Percentiles rank a stretch among this genome's conserved stretches.
phyloP scores from a whole-genome alignment of 2,888 invertebrate species.

The Pollenia angustigena region DNA sequence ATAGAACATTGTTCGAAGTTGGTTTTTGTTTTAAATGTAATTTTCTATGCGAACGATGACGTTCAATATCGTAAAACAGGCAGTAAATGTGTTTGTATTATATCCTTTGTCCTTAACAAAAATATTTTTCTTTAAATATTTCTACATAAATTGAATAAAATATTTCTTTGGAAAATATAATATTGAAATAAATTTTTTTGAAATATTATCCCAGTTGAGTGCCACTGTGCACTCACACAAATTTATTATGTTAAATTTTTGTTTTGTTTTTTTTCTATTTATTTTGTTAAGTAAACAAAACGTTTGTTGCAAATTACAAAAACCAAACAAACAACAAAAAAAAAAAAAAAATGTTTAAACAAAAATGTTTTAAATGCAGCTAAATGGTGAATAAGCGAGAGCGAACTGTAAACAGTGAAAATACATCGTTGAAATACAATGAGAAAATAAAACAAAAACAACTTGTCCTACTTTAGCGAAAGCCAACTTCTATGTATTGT shows the following conservation, averaged over 20 bases:
- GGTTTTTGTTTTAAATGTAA: too few relatives aligned
- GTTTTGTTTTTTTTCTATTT: slow-evolving; percentile 7
- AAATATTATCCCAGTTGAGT: background rate
- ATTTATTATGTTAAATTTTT: slow-evolving; percentile 55
- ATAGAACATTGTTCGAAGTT: too few relatives aligned
- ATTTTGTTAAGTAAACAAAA: slow-evolving; percentile 51
- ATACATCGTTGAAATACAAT: slow-evolving; percentile 18
- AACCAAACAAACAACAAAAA: slow-evolving; percentile 1
- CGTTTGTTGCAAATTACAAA: slow-evolving; percentile 43
- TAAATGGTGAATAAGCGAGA: slow-evolving; percentile 44
- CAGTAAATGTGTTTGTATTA: too few relatives aligned
- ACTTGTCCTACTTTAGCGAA: slow-evolving; percentile 70
- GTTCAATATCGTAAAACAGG: too few relatives aligned
- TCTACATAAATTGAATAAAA: background rate
- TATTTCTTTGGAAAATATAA: background rate
- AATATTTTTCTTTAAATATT: too few relatives aligned
- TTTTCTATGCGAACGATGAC: too few relatives aligned
- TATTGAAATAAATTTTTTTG: background rate
- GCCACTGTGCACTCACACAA: slow-evolving; percentile 39
- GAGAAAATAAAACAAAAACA: slow-evolving; percentile 55
- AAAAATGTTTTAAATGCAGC: slow-evolving; percentile 45
- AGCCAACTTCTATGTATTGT: slow-evolving; percentile 40
- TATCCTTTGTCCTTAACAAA: too few relatives aligned
- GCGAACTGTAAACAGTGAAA: slow-evolving; percentile 42
- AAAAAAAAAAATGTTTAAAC: slow-evolving; percentile 32